Conservation (phyloP, 2,797 vertebrate species). For the Periophthalmus magnuspinnatus region DNA sequence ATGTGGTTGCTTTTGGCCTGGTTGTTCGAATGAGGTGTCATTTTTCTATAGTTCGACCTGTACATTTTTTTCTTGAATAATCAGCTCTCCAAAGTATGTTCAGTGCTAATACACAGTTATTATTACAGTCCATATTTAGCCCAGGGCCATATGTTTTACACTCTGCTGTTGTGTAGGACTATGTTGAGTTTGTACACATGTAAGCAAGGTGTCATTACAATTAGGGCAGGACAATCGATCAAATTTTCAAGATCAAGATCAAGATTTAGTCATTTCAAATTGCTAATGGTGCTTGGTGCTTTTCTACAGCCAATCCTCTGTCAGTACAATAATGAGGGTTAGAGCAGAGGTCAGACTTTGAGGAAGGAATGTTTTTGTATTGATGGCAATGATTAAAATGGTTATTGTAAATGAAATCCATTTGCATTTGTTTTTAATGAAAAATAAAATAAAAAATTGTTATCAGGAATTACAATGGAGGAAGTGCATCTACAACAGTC, state of each 20-base stretch:
- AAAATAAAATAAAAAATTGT: too few relatives aligned
- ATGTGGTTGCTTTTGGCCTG: not conserved
- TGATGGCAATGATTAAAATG: too few relatives aligned
- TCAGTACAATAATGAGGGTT: too few relatives aligned
- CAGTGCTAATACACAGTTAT: not conserved
- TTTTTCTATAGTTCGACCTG: not conserved
- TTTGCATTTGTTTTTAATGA: too few relatives aligned
- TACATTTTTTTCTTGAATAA: slow-evolving; percentile 1
- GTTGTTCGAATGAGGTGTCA: not conserved
- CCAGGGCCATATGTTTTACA: slow-evolving; percentile 2
- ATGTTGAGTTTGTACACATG: slow-evolving; percentile 4
- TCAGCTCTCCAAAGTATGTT: slow-evolving; percentile 3
- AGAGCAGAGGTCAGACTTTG: too few relatives aligned
- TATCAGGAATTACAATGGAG: slow-evolving; percentile 2
- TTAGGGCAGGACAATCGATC: too few relatives aligned
- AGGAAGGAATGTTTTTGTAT: too few relatives aligned
- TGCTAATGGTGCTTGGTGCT: too few relatives aligned
- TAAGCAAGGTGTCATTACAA: slow-evolving; percentile 8
- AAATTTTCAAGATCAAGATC: too few relatives aligned
- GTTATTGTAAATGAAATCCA: too few relatives aligned
- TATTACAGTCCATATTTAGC: slow-evolving; percentile 6
- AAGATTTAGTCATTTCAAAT: too few relatives aligned
- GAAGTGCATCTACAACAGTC: not conserved
- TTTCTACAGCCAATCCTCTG: too few relatives aligned
- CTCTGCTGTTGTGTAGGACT: not conserved